Conservation (phyloP, 2,113 vertebrate genomes). For the Sialia sialis region DNA sequence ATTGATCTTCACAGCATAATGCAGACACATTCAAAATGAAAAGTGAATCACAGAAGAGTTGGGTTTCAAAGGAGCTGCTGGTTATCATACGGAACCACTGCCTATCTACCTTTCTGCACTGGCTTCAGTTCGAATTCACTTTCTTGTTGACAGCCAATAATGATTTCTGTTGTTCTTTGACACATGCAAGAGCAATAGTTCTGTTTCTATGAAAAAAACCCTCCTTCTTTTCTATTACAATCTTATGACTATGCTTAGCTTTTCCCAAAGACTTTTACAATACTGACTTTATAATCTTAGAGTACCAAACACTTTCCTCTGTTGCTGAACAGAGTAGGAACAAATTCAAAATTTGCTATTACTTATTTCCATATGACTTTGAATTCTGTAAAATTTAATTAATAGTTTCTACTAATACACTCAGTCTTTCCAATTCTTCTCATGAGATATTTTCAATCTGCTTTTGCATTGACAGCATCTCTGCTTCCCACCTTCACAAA, state of each 20-base stretch:
- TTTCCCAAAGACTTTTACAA: background rate
- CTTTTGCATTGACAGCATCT: background rate
- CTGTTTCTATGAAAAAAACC: background rate
- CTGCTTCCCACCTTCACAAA: accelerated
- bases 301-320: background rate
- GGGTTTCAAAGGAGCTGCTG: background rate
- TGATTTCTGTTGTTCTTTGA: background rate
- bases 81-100: background rate
- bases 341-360: background rate
- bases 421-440: background rate
- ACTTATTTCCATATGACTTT: background rate
- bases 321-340: background rate
- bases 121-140: background rate
- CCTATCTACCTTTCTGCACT: background rate
- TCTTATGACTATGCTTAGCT: background rate
- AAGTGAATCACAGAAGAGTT: background rate
- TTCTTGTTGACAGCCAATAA: background rate
- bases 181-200: background rate
- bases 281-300: background rate
- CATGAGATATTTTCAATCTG: background rate
- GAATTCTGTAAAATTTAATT: background rate
- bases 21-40: background rate
- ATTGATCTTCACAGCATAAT: background rate
- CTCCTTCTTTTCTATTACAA: background rate
- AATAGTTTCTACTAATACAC: background rate